Conservation (phyloP, 2,888 invertebrate genomes). For the Leistus spinibarbis region DNA sequence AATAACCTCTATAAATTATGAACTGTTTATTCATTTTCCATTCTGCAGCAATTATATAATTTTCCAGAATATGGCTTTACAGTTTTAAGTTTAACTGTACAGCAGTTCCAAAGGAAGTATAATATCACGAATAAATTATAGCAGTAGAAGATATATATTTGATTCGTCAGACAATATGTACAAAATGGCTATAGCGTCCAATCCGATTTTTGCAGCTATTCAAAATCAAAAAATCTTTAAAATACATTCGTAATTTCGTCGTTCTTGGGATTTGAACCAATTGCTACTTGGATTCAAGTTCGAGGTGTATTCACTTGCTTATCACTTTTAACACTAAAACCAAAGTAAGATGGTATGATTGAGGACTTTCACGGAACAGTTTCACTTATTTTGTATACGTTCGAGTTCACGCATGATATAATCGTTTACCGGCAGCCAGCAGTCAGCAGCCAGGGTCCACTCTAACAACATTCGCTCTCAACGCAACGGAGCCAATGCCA, state of each 20-base stretch:
- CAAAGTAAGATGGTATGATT: background rate
- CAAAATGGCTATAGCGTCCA: no score
- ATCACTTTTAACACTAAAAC: background rate
- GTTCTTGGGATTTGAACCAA: no score
- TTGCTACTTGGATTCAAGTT: no score
- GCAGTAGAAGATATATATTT: no score
- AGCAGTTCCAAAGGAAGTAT: no score
- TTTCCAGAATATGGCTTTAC: background rate
- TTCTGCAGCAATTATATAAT: background rate
- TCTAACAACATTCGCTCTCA: background rate
- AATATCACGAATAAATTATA: no score
- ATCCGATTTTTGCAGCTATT: no score
- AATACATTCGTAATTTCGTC: no score
- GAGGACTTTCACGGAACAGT: background rate
- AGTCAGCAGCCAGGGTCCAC: no score
- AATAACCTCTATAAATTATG: background rate
- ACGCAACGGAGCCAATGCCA: constrained; percentile 6
- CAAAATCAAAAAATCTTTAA: no score
- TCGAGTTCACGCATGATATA: background rate
- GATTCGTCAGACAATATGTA: no score
- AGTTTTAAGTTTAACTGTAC: background rate
- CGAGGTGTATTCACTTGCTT: no score
- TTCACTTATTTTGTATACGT: background rate
- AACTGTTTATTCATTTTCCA: background rate
- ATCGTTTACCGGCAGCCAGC: background rate